Conservation (phyloP, 1,140 invertebrate species). For the Lysiphlebus fabarum region DNA sequence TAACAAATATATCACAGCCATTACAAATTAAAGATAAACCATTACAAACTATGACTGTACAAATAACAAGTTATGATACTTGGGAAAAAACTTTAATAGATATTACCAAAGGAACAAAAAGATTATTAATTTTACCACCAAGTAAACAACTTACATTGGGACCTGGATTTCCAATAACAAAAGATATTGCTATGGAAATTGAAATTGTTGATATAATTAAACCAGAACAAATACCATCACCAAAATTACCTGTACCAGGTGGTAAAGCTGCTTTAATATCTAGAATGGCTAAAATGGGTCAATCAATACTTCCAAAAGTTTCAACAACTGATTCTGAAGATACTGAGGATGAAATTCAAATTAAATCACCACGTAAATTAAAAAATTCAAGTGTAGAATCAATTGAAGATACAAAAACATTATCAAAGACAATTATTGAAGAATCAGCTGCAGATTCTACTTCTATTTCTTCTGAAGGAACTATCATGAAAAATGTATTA, state of each 20-base stretch:
- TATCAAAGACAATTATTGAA: background rate
- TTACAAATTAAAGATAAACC: slow-evolving; percentile 31
- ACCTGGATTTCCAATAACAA: slow-evolving; percentile 46
- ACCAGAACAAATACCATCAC: slow-evolving; percentile 13
- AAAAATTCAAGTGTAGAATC: slow-evolving; percentile 15
- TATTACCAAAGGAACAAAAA: slow-evolving; percentile 31
- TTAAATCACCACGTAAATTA: slow-evolving; percentile 27
- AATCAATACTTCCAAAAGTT: slow-evolving; percentile 44
- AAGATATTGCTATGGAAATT: slow-evolving; percentile 42
- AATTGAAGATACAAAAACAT: slow-evolving; percentile 19
- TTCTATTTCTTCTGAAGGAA: background rate
- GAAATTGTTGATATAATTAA: slow-evolving; percentile 38
- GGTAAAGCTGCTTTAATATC: slow-evolving; percentile 44
- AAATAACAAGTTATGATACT: slow-evolving; percentile 42
- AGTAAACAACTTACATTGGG: slow-evolving; percentile 49
- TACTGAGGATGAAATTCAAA: slow-evolving; percentile 41
- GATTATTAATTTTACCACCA: slow-evolving; percentile 42
- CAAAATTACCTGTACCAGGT: slow-evolving; percentile 25
- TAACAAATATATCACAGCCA: slow-evolving; percentile 38
- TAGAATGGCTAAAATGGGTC: slow-evolving; percentile 49
- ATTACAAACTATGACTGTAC: slow-evolving; percentile 35
- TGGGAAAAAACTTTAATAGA: slow-evolving; percentile 44
- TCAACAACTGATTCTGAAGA: slow-evolving; percentile 47
- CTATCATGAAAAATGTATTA: slow-evolving; percentile 18
- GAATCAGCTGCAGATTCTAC: background rate